phyloP scores from a whole-genome alignment of 1,140 invertebrate species.

The Drosophila yakuba region DNA sequence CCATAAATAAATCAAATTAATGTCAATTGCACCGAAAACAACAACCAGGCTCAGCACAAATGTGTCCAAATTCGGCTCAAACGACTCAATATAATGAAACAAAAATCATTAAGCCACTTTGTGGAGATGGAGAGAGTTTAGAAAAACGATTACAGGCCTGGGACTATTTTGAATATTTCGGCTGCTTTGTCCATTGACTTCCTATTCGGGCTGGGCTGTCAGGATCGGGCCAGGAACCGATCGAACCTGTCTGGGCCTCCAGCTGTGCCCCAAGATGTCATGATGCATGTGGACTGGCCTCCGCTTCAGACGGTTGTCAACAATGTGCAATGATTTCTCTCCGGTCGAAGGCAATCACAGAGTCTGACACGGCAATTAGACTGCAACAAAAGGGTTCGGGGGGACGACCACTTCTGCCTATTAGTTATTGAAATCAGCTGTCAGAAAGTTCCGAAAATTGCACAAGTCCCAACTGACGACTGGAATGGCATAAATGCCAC shows the following conservation, averaged over 20 bases:
- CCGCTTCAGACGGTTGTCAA: slow-evolving; percentile 57
- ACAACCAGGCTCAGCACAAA: slow-evolving; percentile 11
- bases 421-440: slow-evolving; percentile 83
- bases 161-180: slow-evolving; percentile 5
- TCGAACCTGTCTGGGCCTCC: slow-evolving; percentile 18
- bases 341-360: slow-evolving; percentile 66
- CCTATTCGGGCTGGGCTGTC: neutral
- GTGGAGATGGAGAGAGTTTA: slow-evolving; percentile 33
- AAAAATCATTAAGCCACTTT: slow-evolving; percentile 79
- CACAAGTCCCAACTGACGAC: slow-evolving; percentile 68
- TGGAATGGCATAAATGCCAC: slow-evolving; percentile 63
- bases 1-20: slow-evolving; percentile 78
- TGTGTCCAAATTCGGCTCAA: slow-evolving; percentile 15
- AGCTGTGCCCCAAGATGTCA: slow-evolving; percentile 28
- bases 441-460: slow-evolving; percentile 72
- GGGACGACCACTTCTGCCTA: slow-evolving; percentile 66
- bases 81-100: slow-evolving; percentile 68
- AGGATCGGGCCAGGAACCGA: neutral
- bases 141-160: slow-evolving; percentile 42
- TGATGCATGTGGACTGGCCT: slow-evolving; percentile 10
- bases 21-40: slow-evolving; percentile 67
- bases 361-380: slow-evolving; percentile 78
- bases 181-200: slow-evolving; percentile 11
- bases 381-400: slow-evolving; percentile 50
- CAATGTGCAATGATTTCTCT: slow-evolving; percentile 58